Evolutionary conservation across 2,113 vertebrate genomes (phyloP).

Genomic region (Accipiter virgatus): DNA sequence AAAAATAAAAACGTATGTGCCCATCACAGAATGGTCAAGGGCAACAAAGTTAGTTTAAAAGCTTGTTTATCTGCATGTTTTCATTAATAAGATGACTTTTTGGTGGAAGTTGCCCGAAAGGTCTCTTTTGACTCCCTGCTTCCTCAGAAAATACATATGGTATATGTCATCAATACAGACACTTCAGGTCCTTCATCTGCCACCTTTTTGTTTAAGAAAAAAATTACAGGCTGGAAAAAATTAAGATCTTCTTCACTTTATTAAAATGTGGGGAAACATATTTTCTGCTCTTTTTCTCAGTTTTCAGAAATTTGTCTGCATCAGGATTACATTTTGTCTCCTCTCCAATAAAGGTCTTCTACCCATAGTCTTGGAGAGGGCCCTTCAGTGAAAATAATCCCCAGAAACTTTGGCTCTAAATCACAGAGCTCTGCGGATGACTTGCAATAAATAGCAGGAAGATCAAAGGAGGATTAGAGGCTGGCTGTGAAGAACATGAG

Average conservation of each 20-base stretch:
- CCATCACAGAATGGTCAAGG: not conserved
- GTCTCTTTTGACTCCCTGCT: not conserved
- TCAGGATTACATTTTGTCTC: not conserved
- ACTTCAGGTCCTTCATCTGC: not conserved
- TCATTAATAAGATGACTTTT: not conserved
- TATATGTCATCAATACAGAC: not conserved
- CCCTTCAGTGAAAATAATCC: not conserved
- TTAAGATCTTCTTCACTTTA: not conserved
- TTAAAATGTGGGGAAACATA: not conserved
- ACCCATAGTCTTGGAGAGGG: not conserved
- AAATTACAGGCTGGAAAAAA: not conserved
- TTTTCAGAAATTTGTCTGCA: not conserved
- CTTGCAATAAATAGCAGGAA: not conserved
- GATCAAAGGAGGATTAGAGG: slow-evolving; percentile 34
- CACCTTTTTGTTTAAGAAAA: not conserved
- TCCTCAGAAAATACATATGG: not conserved
- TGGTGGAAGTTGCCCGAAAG: not conserved
- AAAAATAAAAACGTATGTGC: not conserved
- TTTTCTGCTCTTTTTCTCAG: not conserved
- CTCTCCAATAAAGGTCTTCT: not conserved
- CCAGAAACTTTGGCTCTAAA: not conserved
- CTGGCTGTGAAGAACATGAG: not conserved
- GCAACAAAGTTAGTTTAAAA: not conserved
- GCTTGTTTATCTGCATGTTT: not conserved
- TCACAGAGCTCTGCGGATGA: not conserved